Base-by-base conservation (phyloP, 1,140 invertebrate species). In the Drosophila funebris region DNA sequence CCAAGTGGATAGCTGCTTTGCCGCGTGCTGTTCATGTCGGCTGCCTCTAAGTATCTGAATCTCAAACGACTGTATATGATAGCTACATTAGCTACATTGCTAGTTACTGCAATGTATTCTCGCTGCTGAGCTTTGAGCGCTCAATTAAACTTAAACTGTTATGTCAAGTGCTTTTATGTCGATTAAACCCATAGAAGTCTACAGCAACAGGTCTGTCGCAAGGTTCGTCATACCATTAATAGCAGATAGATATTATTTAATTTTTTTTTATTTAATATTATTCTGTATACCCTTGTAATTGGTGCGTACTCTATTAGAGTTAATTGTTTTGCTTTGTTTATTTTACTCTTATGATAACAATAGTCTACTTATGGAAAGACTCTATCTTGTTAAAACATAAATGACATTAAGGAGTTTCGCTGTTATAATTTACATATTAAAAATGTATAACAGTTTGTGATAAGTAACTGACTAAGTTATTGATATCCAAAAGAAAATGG, bases 21-120 rank as follows among this genome's bases (percentile, higher is more conserved):
- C 16, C 18, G 57, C 57, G 71, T 68, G 58, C 61, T 64, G 43
- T 14, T 75, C 82, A 85, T 85, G 22, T 1, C 68, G 58, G 27
- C 41, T n/a, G 18, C 48, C 39, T 31, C 36, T 16, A 36, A 64
- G 50, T 74, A 39, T 27, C 54, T 56, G 33, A 62, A 67, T 56
- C 24, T 46, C 13, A 5, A 37, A 27, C 16, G 9, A 36, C 13
- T 20, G 33, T 57, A 46, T 52, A 22, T 52, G 20, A n/a, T 27
- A 39, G 46, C 43, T 52, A 33, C n/a, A 31, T 53, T 11, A 62
- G 46, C 39, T 50, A 37, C 37, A 53, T 13, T 62, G 54, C 20
- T 41, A 57, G 41, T 13, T 3, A 31, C 6, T 44, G 24, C 8
- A 22, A 43, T 53, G n/a, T 8, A 31, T 54, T 54, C 61, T 52